Conservation (phyloP, 2,797 vertebrate genomes). For the Percopsis omiscomaycus region DNA sequence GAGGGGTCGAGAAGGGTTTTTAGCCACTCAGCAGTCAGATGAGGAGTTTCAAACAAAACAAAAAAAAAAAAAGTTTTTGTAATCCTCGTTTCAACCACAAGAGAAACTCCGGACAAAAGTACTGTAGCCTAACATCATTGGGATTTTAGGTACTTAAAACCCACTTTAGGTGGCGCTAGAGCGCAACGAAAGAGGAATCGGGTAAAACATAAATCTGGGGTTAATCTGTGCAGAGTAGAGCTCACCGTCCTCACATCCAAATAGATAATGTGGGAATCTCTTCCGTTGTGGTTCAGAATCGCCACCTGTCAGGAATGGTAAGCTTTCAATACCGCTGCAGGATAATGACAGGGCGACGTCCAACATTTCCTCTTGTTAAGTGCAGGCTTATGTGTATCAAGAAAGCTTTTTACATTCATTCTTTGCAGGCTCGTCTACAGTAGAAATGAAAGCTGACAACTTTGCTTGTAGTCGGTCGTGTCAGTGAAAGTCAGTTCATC, state of each 20-base stretch:
- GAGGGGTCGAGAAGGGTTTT: not conserved
- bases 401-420: too few relatives aligned
- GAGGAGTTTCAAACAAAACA: not conserved
- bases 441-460: slow-evolving; percentile 42
- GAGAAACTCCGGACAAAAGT: too few relatives aligned
- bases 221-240: slow-evolving; percentile 52
- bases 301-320: slow-evolving; percentile 56
- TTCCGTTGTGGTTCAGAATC: slow-evolving; percentile 39
- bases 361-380: not conserved
- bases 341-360: too few relatives aligned
- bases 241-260: slow-evolving; percentile 47
- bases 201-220: slow-evolving; percentile 23
- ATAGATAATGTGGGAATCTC: slow-evolving; percentile 45
- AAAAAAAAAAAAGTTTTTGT: not conserved
- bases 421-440: slow-evolving; percentile 11
- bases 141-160: not conserved
- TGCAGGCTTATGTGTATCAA: too few relatives aligned
- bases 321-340: not conserved
- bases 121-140: not conserved
- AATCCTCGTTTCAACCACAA: not conserved
- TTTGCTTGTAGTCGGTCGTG: slow-evolving; percentile 41
- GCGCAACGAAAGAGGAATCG: slow-evolving; percentile 49
- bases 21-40: not conserved
- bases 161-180: slow-evolving; percentile 73
- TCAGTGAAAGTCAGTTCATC: slow-evolving; percentile 51